Evolutionary conservation across 2,797 vertebrate genomes (phyloP).

Genomic region (Serranus cabrilla): DNA sequence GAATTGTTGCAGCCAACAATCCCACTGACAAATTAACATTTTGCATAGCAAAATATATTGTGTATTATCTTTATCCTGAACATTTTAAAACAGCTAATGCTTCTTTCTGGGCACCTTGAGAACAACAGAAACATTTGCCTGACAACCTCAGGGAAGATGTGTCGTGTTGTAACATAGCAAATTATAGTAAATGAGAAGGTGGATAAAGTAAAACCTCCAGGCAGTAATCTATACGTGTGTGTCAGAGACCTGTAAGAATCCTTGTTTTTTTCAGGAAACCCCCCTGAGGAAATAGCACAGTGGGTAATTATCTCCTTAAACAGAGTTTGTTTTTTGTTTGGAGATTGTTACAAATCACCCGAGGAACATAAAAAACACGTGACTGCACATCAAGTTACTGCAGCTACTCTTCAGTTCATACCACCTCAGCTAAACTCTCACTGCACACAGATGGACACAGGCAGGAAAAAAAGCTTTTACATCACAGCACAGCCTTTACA

Average conservation of each 20-base stretch:
- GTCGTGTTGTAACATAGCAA: not conserved
- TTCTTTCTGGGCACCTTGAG: not conserved
- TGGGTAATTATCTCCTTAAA: constrained; percentile 28
- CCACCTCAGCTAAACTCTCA: not conserved
- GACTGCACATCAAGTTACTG: not conserved
- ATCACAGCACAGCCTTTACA: too few relatives aligned
- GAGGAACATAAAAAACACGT: not conserved
- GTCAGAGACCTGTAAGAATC: constrained; percentile 9
- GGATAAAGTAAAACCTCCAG: constrained; percentile 6
- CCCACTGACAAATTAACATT: too few relatives aligned
- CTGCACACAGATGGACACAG: not conserved
- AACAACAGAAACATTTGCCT: not conserved
- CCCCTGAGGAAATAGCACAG: constrained; percentile 1
- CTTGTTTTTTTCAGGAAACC: constrained; percentile 24
- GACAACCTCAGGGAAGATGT: not conserved
- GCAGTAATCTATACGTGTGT: not conserved
- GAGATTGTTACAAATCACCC: not conserved
- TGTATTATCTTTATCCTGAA: not conserved
- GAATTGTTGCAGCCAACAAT: too few relatives aligned
- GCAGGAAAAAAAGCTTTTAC: too few relatives aligned
- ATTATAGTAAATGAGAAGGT: constrained; percentile 1
- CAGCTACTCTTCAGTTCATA: not conserved
- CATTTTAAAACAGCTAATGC: not conserved
- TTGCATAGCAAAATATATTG: too few relatives aligned
- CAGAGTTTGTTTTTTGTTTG: not conserved